Conservation (phyloP, 2,113 vertebrate species). For the Cettia cetti region DNA sequence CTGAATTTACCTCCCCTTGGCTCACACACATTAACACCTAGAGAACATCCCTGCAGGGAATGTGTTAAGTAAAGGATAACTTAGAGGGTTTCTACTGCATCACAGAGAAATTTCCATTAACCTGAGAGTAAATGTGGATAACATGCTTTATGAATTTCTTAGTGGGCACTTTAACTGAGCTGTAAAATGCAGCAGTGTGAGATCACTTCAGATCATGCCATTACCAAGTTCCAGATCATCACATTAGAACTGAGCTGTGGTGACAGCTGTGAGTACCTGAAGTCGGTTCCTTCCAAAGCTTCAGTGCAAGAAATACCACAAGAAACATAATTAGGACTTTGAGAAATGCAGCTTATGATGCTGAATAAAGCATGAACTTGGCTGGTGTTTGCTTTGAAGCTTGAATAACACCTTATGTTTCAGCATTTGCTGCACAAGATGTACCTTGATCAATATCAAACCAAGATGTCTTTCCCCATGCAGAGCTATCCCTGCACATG, state of each 20-base stretch:
- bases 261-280: neutral
- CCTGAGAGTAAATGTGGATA: neutral
- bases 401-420: neutral
- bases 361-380: neutral
- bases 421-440: neutral
- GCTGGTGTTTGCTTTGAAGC: neutral
- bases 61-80: neutral
- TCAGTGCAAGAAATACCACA: neutral
- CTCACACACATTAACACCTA: neutral
- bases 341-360: neutral
- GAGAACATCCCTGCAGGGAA: neutral
- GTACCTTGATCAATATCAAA: neutral
- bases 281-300: neutral
- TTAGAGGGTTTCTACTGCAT: neutral
- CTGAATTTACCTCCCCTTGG: neutral
- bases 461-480: rapidly evolving
- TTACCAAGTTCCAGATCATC: neutral
- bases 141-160: neutral
- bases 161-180: neutral
- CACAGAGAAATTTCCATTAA: neutral
- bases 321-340: neutral
- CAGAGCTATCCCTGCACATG: neutral
- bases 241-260: neutral
- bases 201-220: neutral
- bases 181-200: neutral